A percentile compares a stretch with the other conserved stretches of the same genome.
These are phyloP conservation scores for Prunella fulvescens DNA, from an alignment of 2,113 vertebrate species.

Conservation along the genomic window DNA sequence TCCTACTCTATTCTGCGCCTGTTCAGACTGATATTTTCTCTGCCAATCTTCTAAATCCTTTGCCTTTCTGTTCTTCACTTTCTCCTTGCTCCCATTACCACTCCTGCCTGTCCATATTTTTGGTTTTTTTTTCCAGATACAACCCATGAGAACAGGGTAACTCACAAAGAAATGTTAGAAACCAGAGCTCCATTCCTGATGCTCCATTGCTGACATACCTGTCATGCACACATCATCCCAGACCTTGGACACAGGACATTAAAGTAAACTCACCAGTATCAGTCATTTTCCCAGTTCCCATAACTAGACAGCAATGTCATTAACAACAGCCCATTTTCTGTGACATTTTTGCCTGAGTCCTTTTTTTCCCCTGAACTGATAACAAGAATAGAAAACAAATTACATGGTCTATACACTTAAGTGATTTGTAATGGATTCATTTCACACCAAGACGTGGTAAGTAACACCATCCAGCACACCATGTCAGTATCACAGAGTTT, in stretches of 20 bases:
- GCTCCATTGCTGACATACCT: not conserved
- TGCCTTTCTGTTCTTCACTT: not conserved
- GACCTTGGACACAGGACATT: not conserved
- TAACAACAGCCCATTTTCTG: constrained; percentile 7
- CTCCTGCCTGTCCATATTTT: not conserved
- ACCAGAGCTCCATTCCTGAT: not conserved
- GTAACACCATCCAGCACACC: constrained; percentile 20
- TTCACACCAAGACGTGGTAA: constrained; percentile 26
- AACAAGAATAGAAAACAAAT: constrained; percentile 48
- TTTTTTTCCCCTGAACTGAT: not conserved
- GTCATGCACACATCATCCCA: not conserved
- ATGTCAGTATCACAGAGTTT: not conserved
- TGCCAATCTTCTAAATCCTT: not conserved
- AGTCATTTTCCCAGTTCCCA: not conserved
- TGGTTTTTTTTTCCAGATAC: not conserved
- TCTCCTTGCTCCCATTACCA: not conserved
- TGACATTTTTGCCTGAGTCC: constrained; percentile 8
- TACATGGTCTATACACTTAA: constrained; percentile 28
- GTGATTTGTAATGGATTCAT: constrained; percentile 42
- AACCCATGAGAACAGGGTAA: not conserved
- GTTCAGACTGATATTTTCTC: not conserved
- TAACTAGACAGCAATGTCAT: not conserved
- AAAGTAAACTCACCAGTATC: not conserved
- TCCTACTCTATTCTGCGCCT: not conserved
- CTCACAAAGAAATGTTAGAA: not conserved